Base-by-base conservation (phyloP, 1,140 invertebrate genomes). In the Cotesia typhae region DNA sequence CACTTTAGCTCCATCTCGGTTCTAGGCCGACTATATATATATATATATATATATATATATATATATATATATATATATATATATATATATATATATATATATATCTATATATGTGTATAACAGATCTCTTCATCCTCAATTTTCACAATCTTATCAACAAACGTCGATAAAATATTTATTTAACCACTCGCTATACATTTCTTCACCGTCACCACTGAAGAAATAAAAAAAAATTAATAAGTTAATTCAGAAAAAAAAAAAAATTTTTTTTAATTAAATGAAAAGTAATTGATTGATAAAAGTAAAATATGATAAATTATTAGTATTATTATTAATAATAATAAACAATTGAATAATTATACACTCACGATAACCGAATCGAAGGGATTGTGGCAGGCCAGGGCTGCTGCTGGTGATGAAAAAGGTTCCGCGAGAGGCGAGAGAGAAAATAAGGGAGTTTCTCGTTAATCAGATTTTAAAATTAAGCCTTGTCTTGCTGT, bases 341-440 rank as follows among this genome's bases (percentile, higher is more conserved):
- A 28, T 28, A 28, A 28, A 28, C 28, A 28, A 28, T 28, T 28
- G 1, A 28, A 28, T 28, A 28, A 28, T 28, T 28, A 28, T 28
- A 53, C 73, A 87, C 85, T 87, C 84, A 87, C 85, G 85, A 86
- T 86, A 82, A 86, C 85, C 79, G 85, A 85, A 78, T 87, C 82
- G 82, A 86, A 87, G 80, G 83, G 85, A 85, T 87, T 84, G 81
- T 85, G 84, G 82, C 83, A 87, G 85, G 85, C 85, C 85, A 86
- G 85, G 83, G 78, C 83, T 84, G 84, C 82, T 79, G 81, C 73
- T 80, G 76, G 74, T 77, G 80, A 70, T 63, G 67, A 71, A 75
- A 60, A 47, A 75, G 55, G 53, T 73, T 75, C 51, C 74, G 60
- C 74, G 71, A 75, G 70, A 70, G 69, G 66, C 35, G 57, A 55